These are phyloP conservation scores for Sarcophaga rosellei DNA, from an alignment of 2,888 invertebrate genomes.

Conservation along the genomic window DNA sequence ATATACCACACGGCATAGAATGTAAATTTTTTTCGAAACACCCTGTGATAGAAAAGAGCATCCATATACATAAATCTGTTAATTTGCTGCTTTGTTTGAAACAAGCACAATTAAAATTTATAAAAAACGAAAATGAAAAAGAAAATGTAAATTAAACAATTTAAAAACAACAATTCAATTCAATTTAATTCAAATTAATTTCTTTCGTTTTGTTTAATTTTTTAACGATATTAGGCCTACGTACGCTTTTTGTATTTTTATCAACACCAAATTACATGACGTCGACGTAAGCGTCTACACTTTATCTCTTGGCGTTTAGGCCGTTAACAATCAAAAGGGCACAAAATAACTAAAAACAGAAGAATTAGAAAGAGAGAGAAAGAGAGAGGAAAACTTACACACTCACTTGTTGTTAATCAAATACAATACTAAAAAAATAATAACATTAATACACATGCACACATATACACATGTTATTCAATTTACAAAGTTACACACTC, in stretches of 20 bases:
- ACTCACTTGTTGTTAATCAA: constrained; percentile 39
- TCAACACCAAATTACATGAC: neutral
- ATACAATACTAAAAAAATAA: neutral
- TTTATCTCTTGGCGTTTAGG: constrained; percentile 32
- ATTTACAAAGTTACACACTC: neutral
- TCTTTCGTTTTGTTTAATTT: neutral
- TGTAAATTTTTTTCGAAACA: too few species aligned
- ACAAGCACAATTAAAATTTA: too few species aligned
- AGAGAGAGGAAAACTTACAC: neutral
- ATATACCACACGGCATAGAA: too few species aligned
- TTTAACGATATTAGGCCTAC: too few species aligned
- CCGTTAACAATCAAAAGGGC: constrained; percentile 54
- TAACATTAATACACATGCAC: neutral
- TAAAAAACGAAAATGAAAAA: too few species aligned
- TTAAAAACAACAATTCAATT: constrained; percentile 25
- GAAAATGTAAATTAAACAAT: neutral
- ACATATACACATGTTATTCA: neutral
- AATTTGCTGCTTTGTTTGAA: too few species aligned
- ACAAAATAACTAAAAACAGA: constrained; percentile 8
- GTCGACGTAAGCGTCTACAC: constrained; percentile 22
- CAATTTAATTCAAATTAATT: neutral
- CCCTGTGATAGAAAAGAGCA: too few species aligned
- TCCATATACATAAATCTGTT: too few species aligned
- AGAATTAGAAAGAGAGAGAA: neutral
- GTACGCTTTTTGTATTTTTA: neutral